Conservation (phyloP, 1,140 invertebrate species). For the Lordiphosa collinella region DNA sequence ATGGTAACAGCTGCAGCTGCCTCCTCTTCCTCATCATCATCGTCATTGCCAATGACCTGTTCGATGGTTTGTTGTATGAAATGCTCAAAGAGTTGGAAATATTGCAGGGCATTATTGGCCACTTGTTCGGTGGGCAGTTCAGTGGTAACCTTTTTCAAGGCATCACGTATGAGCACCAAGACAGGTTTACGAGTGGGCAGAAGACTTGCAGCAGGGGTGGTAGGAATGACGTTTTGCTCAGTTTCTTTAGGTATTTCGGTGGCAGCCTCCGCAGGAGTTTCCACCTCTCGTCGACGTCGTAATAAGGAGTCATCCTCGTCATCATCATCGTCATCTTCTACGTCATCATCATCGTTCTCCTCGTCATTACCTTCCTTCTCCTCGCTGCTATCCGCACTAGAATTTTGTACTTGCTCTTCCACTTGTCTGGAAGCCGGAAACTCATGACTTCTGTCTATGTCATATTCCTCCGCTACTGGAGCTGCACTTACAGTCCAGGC, state of each 20-base stretch:
- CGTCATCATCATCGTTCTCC: constrained; percentile 34
- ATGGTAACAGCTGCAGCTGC: constrained; percentile 39
- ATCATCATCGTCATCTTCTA: constrained; percentile 28
- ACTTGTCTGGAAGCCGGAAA: constrained; percentile 17
- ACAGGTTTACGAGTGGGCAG: constrained; percentile 59
- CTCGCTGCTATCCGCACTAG: constrained; percentile 49
- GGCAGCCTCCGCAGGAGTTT: constrained; percentile 16
- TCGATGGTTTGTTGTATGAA: constrained; percentile 75
- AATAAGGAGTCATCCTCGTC: constrained; percentile 36
- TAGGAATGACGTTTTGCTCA: constrained; percentile 20
- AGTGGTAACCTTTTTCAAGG: constrained; percentile 70
- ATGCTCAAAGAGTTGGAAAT: constrained; percentile 76
- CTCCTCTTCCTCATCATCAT: constrained; percentile 69
- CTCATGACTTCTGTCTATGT: constrained; percentile 18
- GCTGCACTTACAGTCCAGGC: constrained; percentile 37
- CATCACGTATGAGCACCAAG: constrained; percentile 69
- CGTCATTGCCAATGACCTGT: constrained; percentile 65
- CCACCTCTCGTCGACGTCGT: constrained; percentile 43
- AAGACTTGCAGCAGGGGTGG: not conserved
- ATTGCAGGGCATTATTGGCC: constrained; percentile 72
- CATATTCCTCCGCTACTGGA: constrained; percentile 15
- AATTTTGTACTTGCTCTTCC: constrained; percentile 14
- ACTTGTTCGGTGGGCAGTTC: constrained; percentile 71
- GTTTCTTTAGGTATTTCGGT: constrained; percentile 29
- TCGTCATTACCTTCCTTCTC: constrained; percentile 29